phyloP scores from a whole-genome alignment of 2,797 vertebrate genomes.

The Artibeus jamaicensis region DNA sequence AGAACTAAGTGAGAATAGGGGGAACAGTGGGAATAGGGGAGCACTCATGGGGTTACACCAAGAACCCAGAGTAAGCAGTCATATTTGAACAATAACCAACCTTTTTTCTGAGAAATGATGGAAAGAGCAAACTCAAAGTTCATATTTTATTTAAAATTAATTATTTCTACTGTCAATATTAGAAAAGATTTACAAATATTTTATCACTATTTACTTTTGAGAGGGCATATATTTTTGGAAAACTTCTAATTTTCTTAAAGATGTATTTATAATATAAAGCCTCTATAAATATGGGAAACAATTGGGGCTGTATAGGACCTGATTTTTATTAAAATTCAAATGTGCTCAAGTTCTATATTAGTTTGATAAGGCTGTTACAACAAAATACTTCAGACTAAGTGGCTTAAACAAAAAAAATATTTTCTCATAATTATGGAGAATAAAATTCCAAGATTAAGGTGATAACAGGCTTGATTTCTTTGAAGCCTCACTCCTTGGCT shows the following conservation, averaged over 20 bases:
- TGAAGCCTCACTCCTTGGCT: background rate
- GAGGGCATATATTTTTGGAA: background rate
- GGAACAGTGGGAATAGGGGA: background rate
- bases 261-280: background rate
- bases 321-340: background rate
- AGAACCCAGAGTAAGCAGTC: background rate
- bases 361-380: background rate
- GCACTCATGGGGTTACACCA: background rate
- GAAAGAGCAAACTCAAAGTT: background rate
- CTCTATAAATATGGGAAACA: background rate
- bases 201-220: background rate
- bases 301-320: background rate
- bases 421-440: background rate
- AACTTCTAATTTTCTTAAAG: background rate
- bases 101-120: background rate
- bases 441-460: background rate
- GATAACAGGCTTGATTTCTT: background rate
- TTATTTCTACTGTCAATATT: background rate
- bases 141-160: background rate
- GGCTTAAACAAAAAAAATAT: background rate
- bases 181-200: background rate
- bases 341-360: background rate
- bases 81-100: background rate
- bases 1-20: background rate
- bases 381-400: background rate